Percentiles rank a stretch among this genome's conserved stretches.
Evolutionary conservation across 2,888 invertebrate species (phyloP).

Genomic region (Seira musarum): DNA sequence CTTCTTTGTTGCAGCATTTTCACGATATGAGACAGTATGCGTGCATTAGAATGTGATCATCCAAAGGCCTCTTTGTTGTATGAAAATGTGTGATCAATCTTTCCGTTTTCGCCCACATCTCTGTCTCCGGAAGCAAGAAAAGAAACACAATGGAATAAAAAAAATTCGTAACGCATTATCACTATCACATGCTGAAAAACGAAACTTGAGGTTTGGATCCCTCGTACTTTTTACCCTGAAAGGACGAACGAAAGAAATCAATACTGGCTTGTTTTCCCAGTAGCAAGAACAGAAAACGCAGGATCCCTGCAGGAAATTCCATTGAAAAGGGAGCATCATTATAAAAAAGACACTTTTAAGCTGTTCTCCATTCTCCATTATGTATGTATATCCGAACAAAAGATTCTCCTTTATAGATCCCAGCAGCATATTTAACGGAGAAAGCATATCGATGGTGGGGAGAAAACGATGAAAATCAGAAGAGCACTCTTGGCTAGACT

Average conservation of each 20-base stretch:
- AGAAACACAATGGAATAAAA: background rate
- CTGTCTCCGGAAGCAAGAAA: background rate
- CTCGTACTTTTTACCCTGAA: background rate
- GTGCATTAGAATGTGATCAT: too few relatives aligned
- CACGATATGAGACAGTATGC: too few relatives aligned
- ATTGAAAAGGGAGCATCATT: constrained; percentile 43
- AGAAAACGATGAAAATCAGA: constrained; percentile 8
- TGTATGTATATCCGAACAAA: background rate
- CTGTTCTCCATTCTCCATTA: background rate
- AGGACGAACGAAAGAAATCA: constrained; percentile 26
- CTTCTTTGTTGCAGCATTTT: too few relatives aligned
- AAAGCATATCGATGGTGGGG: background rate
- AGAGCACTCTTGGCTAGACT: background rate
- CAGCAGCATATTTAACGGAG: background rate
- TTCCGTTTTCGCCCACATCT: background rate
- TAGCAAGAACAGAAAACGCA: constrained; percentile 11
- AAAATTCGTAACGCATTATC: background rate
- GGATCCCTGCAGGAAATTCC: constrained; percentile 42
- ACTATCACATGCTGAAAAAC: background rate
- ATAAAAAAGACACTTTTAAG: constrained; percentile 9
- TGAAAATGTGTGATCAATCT: constrained; percentile 4
- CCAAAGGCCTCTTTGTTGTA: background rate
- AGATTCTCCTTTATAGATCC: background rate
- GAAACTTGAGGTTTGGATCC: background rate
- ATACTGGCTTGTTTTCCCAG: constrained; percentile 32